Conservation (phyloP, 2,888 invertebrate species). For the Drepanosiphum platanoidis region DNA sequence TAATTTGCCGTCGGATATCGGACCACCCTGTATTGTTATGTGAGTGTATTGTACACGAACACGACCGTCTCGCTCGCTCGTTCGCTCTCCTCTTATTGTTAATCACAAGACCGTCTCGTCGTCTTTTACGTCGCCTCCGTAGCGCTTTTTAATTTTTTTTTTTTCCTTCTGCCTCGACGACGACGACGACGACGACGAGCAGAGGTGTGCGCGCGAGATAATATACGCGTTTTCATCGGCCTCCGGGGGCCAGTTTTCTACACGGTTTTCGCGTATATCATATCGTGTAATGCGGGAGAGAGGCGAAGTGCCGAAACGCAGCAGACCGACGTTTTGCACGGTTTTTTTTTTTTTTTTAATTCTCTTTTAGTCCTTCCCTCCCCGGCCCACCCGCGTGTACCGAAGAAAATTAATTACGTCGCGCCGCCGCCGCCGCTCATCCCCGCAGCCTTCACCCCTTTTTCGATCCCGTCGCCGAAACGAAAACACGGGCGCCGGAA, state of each 20-base stretch:
- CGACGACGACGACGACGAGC: too few relatives aligned
- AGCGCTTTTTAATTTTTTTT: conserved; percentile 31
- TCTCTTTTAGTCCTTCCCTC: too few relatives aligned
- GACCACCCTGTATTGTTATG: too few relatives aligned
- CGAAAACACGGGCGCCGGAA: too few relatives aligned
- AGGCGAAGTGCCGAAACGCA: background rate
- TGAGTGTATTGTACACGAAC: too few relatives aligned
- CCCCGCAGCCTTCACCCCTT: too few relatives aligned
- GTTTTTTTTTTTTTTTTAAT: background rate
- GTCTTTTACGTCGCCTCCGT: background rate
- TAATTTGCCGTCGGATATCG: too few relatives aligned
- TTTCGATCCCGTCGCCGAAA: background rate
- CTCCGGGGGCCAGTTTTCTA: conserved; percentile 58
- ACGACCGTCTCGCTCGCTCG: conserved; percentile 12
- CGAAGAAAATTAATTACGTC: conserved; percentile 59
- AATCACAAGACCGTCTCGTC: conserved; percentile 46
- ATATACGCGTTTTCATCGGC: conserved; percentile 58
- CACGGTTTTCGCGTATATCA: conserved; percentile 34
- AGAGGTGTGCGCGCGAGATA: too few relatives aligned
- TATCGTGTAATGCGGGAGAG: too few relatives aligned
- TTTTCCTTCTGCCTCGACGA: too few relatives aligned
- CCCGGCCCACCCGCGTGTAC: too few relatives aligned
- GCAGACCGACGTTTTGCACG: background rate
- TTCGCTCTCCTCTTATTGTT: too few relatives aligned
- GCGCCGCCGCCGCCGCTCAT: background rate